Base-by-base conservation (phyloP, 2,888 invertebrate species). In the Caenorhabditis sp. region DNA sequence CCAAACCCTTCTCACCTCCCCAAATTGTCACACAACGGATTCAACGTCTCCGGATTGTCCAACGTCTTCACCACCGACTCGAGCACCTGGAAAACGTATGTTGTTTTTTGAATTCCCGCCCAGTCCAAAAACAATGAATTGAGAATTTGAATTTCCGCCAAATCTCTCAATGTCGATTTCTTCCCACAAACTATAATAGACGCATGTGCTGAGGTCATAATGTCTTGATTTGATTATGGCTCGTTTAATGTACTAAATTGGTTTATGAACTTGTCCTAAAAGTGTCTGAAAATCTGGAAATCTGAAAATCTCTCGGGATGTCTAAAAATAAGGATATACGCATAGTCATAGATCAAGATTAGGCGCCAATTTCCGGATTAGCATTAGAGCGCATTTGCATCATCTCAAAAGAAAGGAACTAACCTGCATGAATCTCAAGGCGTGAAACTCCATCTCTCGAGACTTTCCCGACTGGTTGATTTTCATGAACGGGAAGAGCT, bases 401-500 rank as follows among this genome's bases (percentile, higher is more conserved):
- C 31, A 58, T 47, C 47, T 47, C 31, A 10, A 63, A 7, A 41
- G 22, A 22, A 6, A n/a, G 14, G 14, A 3, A 35, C 81, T 63
- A 14, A 88, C 88, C 80, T 89, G 89, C 89, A 89, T 88, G 47
- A 89, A 89, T 70, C 89, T 58, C 4, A 89, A 69, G 19, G 85
- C 88, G 64, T 89, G 89, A 54, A 89, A 89, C 44, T 89, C 86
- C 80, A 89, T 89, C 49, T 89, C 89, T 24, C 77, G 63, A 12
- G 79, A 82, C 31, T 81, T 81, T 10, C 80, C 84, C 16, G 81
- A 61, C 24, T 86, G 82, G 14, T 77, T 47, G 59, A 86, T 84
- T 79, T 85, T 87, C 85, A 88, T 89, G 70, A 89, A 89, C 28
- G 89, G 89, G 44, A 89, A 89, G 10, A 89, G 70, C 89, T 89